These are phyloP conservation scores for Campoletis raptor DNA, from an alignment of 2,888 invertebrate species.

Conservation along the genomic window DNA sequence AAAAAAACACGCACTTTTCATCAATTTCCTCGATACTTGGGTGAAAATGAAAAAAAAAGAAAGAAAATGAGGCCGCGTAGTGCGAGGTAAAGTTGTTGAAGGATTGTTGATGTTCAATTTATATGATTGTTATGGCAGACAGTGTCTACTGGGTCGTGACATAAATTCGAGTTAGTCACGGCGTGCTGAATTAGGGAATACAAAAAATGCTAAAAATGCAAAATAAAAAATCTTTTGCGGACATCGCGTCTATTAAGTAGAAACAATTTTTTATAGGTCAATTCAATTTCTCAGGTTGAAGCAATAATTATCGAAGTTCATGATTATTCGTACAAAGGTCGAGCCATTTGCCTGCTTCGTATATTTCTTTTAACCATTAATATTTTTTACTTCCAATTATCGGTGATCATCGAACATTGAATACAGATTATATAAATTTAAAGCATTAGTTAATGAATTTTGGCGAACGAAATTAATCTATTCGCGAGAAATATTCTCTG, in stretches of 20 bases:
- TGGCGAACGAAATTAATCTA: conserved; percentile 1
- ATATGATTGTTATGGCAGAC: conserved; percentile 4
- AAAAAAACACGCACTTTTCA: background rate
- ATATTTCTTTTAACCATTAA: background rate
- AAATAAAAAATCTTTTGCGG: background rate
- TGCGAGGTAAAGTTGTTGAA: background rate
- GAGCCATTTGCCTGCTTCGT: background rate
- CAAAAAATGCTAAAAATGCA: background rate
- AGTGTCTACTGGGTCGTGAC: background rate
- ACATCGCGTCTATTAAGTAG: background rate
- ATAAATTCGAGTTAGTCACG: background rate
- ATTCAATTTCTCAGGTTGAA: background rate
- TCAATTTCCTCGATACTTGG: background rate
- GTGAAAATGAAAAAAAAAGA: too few species aligned
- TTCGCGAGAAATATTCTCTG: background rate
- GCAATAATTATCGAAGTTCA: background rate
- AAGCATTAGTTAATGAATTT: background rate
- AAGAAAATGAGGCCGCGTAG: conserved; percentile 4
- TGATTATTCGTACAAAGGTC: background rate
- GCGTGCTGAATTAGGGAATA: background rate
- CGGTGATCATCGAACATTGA: background rate
- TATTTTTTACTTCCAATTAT: conserved; percentile 7
- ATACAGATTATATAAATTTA: background rate
- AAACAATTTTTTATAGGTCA: background rate
- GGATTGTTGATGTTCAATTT: background rate